Conservation (phyloP, 2,797 vertebrate species). For the Kryptolebias ocellatus region DNA sequence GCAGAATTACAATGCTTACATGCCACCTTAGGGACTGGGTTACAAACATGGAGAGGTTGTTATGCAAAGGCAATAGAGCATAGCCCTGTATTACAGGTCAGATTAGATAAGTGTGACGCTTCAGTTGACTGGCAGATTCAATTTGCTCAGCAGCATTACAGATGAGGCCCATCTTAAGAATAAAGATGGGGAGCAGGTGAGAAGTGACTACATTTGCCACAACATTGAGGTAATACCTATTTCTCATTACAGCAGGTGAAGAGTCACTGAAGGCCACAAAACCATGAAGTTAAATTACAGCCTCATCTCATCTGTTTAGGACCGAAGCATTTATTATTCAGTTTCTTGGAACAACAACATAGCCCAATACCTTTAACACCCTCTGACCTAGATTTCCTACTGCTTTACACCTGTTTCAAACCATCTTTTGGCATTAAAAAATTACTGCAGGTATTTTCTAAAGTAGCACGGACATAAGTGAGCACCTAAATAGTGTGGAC, state of each 20-base stretch:
- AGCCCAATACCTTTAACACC: slow-evolving; percentile 31
- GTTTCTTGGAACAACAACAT: slow-evolving; percentile 36
- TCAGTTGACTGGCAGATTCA: slow-evolving; percentile 80
- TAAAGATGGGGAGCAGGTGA: slow-evolving; percentile 53
- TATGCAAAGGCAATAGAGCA: slow-evolving; percentile 73
- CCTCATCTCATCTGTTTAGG: slow-evolving; percentile 9
- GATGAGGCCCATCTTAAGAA: slow-evolving; percentile 57
- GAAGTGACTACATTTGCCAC: slow-evolving; percentile 52
- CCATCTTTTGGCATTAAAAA: background rate
- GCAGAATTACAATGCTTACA: slow-evolving; percentile 61
- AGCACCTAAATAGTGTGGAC: too few species aligned
- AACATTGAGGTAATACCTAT: slow-evolving; percentile 45
- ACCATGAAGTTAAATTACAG: slow-evolving; percentile 15
- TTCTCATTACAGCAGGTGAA: slow-evolving; percentile 33
- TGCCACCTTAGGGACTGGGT: slow-evolving; percentile 42
- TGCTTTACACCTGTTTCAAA: background rate
- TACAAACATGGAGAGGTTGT: slow-evolving; percentile 64
- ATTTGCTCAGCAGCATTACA: slow-evolving; percentile 67
- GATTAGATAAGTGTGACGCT: slow-evolving; percentile 75
- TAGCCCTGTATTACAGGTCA: slow-evolving; percentile 66
- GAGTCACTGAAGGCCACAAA: slow-evolving; percentile 23
- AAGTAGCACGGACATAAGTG: too few species aligned
- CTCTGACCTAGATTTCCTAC: slow-evolving; percentile 2
- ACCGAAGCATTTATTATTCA: slow-evolving; percentile 15
- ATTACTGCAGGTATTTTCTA: too few species aligned